These are phyloP conservation scores for Onychostoma macrolepis DNA, from an alignment of 2,113 vertebrate genomes.

Conservation along the genomic window DNA sequence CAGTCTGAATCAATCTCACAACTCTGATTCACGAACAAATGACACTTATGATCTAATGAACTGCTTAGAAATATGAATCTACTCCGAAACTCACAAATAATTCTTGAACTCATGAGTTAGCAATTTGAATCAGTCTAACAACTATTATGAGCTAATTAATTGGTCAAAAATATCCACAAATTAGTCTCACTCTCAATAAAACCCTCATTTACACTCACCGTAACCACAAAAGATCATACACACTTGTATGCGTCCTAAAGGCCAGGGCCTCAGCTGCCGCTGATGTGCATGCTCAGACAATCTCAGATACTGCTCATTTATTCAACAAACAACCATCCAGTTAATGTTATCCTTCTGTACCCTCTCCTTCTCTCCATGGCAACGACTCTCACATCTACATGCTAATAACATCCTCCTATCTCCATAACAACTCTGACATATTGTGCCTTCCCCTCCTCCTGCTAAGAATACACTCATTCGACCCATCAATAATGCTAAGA, in stretches of 20 bases:
- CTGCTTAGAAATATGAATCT: not conserved
- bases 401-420: constrained; percentile 44
- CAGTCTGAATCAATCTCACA: not conserved
- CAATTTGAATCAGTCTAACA: not conserved
- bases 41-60: not conserved
- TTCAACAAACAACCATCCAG: constrained; percentile 43
- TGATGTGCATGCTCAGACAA: constrained; percentile 60
- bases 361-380: constrained; percentile 34
- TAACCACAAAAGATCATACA: not conserved
- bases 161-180: not conserved
- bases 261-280: constrained; percentile 62
- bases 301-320: constrained; percentile 56
- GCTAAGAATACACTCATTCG: constrained; percentile 40
- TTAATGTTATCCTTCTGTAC: constrained; percentile 27
- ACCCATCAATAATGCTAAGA: constrained; percentile 46
- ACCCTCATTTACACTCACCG: not conserved
- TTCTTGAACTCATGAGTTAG: not conserved
- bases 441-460: constrained; percentile 35
- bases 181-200: not conserved
- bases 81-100: not conserved
- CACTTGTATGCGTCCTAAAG: constrained; percentile 54
- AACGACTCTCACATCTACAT: constrained; percentile 51
- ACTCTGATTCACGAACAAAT: not conserved
- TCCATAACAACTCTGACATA: constrained; percentile 48
- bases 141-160: not conserved